Base-by-base conservation (phyloP, 1,140 invertebrate genomes). In the Holcopasites calliopsidis region DNA sequence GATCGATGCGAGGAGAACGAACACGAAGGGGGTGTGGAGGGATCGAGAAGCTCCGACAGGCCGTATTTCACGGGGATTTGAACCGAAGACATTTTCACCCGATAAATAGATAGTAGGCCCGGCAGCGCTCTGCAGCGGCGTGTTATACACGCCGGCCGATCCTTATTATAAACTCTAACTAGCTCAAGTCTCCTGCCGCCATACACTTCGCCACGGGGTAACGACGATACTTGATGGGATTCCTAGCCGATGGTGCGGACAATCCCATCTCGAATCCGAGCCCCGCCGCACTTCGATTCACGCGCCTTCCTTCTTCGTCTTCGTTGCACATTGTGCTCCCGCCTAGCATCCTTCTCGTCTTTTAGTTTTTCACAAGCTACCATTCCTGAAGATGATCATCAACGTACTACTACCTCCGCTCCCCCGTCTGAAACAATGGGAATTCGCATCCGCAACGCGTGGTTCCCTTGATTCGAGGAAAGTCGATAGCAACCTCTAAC, bases 161-260 rank as follows among this genome's bases (percentile, higher is more conserved):
- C 90, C 91, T 92, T 92, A 92, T 92, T 92, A 91, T 91, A 91
- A 92, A 91, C 90, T 92, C 90, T 91, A 91, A 91, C 91, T 91
- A 90, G 89, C 91, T 90, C 84, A 68, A 73, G 75, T 75, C 78
- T 62, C 62, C 80, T 73, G 71, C 65, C 70, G 44, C 52, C 80
- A 62, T 69, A 66, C 50, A 66, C 77, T 74, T 70, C 75, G 83
- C 82, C 78, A 82, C 74, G 82, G 88, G 85, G 84, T 87, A 82
- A 89, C 86, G 77, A 90, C 87, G 90, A 90, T 90, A 91, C 88
- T 91, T 91, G 91, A 92, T 92, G 90, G 91, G 90, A 92, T 92
- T 92, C 85, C 90, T 92, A 91, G 89, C 90, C 91, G 91, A 92
- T 92, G 90, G 90, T 90, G 91, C 91, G 89, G 88, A 92, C 91